phyloP scores from a whole-genome alignment of 1,140 invertebrate genomes.

The Probaryconus sp. region DNA sequence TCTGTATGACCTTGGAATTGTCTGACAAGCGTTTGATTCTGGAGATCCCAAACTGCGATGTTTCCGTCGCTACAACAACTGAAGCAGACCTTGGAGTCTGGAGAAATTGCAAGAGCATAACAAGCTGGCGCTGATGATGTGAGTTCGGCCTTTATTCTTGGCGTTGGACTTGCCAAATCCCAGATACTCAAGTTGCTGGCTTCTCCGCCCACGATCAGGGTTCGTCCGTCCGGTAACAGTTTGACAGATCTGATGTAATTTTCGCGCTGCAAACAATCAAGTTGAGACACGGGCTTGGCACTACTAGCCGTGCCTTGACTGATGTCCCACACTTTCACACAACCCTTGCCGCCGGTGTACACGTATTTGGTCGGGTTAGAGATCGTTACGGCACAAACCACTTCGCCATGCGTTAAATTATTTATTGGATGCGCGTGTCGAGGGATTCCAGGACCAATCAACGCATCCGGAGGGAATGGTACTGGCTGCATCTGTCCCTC shows the following conservation, averaged over 20 bases:
- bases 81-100: constrained; percentile 97
- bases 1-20: constrained; percentile 99
- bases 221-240: constrained; percentile 96
- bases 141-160: constrained; percentile 94
- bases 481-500: constrained; percentile 96
- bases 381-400: constrained; percentile 93
- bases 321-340: constrained; percentile 97
- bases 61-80: constrained; percentile 98
- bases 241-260: constrained; percentile 98
- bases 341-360: constrained; percentile 99
- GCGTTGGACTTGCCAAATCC: constrained; percentile 94
- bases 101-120: constrained; percentile 97
- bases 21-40: constrained; percentile 94
- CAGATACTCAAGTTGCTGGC: constrained; percentile 97
- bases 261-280: constrained; percentile 97
- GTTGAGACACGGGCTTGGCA: constrained; percentile 88
- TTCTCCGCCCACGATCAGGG: constrained; percentile 98
- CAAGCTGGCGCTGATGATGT: constrained; percentile 97
- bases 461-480: constrained; percentile 95
- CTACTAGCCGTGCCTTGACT: constrained; percentile 90
- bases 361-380: constrained; percentile 96
- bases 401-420: constrained; percentile 95
- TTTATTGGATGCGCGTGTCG: constrained; percentile 93
- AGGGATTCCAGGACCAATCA: constrained; percentile 96
- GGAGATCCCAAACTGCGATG: constrained; percentile 97